Evolutionary conservation across 2,113 vertebrate genomes (phyloP).

Genomic region (Salminus brasiliensis): DNA sequence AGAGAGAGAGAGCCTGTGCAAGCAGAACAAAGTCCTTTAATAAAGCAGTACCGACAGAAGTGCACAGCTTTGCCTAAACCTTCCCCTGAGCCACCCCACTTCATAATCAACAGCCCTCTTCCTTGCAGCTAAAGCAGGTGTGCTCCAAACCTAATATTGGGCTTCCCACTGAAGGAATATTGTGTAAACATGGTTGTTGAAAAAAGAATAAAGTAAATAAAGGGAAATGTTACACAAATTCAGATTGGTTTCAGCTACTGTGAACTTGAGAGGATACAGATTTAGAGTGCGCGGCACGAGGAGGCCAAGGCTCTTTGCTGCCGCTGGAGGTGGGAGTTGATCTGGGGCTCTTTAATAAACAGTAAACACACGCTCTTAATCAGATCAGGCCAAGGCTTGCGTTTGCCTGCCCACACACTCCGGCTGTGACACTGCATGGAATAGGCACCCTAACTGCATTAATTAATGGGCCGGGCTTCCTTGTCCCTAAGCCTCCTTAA

Average conservation of each 20-base stretch:
- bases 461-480: slow-evolving; percentile 29
- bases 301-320: slow-evolving; percentile 27
- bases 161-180: slow-evolving; percentile 69
- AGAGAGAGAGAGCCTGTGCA: slow-evolving; percentile 42
- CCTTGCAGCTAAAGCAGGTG: slow-evolving; percentile 57
- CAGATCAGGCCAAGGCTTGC: not conserved
- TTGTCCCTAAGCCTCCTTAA: not conserved
- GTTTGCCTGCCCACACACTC: not conserved
- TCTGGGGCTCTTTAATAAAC: slow-evolving; percentile 66
- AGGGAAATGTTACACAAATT: slow-evolving; percentile 31
- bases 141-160: slow-evolving; percentile 71
- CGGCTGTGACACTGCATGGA: slow-evolving; percentile 13
- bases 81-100: slow-evolving; percentile 71
- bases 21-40: slow-evolving; percentile 52
- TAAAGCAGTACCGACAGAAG: slow-evolving; percentile 67
- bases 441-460: slow-evolving; percentile 9
- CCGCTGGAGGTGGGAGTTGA: slow-evolving; percentile 53
- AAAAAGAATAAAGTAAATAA: slow-evolving; percentile 35
- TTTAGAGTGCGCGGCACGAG: not conserved
- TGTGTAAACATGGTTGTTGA: slow-evolving; percentile 61
- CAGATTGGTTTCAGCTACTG: slow-evolving; percentile 61
- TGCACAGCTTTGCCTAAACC: slow-evolving; percentile 68
- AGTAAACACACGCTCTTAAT: slow-evolving; percentile 42
- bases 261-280: slow-evolving; percentile 57
- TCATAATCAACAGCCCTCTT: slow-evolving; percentile 75